Evolutionary conservation across 2,797 vertebrate species (phyloP).

Genomic region (Megalops cyprinoides): DNA sequence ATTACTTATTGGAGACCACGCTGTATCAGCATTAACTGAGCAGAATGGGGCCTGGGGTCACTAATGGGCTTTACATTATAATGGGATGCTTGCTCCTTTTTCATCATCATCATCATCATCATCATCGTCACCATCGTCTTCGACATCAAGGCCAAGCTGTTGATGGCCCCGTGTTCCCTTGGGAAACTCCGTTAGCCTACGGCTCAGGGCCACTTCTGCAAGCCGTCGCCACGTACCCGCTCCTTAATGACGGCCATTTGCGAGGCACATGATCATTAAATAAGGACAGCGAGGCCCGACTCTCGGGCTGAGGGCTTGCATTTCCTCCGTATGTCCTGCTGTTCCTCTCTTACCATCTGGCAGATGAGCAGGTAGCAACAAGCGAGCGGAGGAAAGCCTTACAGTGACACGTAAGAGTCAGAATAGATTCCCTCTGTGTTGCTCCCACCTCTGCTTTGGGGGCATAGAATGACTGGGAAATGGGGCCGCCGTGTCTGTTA

Average conservation of each 20-base stretch:
- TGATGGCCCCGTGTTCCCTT: conserved; percentile 30
- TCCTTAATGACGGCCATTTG: conserved; percentile 71
- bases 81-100: no score
- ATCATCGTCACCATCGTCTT: conserved; percentile 38
- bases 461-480: neutral
- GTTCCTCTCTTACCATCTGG: conserved; percentile 41
- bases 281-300: conserved; percentile 41
- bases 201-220: conserved; percentile 68
- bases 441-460: neutral
- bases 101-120: conserved; percentile 23
- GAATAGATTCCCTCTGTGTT: accelerated
- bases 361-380: conserved; percentile 24
- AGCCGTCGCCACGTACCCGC: conserved; percentile 65
- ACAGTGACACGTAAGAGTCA: conserved; percentile 28
- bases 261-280: conserved; percentile 66
- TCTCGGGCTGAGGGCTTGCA: conserved; percentile 21
- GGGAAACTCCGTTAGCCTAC: conserved; percentile 65
- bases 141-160: conserved; percentile 10
- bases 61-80: conserved; percentile 23
- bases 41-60: neutral
- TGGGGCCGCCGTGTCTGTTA: neutral
- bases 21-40: conserved; percentile 7
- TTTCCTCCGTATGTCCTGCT: conserved; percentile 38
- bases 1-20: conserved; percentile 27
- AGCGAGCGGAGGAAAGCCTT: neutral